These are phyloP conservation scores for Fratercula arctica DNA, from an alignment of 2,797 vertebrate species.

Conservation along the genomic window DNA sequence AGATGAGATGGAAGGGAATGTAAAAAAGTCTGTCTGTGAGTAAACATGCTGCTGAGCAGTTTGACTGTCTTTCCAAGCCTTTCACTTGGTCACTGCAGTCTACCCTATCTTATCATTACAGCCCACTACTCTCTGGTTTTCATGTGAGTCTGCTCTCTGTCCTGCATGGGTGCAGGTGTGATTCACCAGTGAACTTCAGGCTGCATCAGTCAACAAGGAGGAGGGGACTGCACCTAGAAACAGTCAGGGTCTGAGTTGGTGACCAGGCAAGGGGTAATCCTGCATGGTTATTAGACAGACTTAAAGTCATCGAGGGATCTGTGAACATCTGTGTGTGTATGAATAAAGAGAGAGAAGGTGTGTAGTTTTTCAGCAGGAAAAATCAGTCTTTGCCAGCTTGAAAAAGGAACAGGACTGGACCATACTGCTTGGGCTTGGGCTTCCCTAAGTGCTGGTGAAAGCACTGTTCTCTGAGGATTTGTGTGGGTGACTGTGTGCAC, in stretches of 20 bases:
- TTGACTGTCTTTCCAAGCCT: background rate
- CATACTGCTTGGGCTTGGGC: background rate
- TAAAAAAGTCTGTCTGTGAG: background rate
- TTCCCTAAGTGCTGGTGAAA: background rate
- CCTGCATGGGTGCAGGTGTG: background rate
- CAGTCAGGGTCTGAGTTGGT: background rate
- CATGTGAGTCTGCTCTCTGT: background rate
- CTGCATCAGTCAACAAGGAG: background rate
- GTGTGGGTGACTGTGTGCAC: accelerated
- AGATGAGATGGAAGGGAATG: background rate
- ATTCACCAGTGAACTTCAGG: background rate
- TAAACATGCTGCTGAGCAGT: background rate
- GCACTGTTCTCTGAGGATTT: accelerated
- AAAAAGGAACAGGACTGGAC: background rate
- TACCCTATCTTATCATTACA: background rate
- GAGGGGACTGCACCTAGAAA: background rate
- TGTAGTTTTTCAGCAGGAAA: background rate
- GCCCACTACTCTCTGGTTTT: accelerated
- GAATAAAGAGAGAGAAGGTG: background rate
- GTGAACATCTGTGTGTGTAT: accelerated
- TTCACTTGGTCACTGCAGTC: background rate
- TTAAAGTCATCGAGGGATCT: background rate
- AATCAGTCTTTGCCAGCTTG: background rate
- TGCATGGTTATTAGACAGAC: no score
- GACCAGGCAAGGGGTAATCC: background rate